These are phyloP conservation scores for Nephrotoma guestfalica DNA, from an alignment of 2,888 invertebrate genomes.

Conservation along the genomic window DNA sequence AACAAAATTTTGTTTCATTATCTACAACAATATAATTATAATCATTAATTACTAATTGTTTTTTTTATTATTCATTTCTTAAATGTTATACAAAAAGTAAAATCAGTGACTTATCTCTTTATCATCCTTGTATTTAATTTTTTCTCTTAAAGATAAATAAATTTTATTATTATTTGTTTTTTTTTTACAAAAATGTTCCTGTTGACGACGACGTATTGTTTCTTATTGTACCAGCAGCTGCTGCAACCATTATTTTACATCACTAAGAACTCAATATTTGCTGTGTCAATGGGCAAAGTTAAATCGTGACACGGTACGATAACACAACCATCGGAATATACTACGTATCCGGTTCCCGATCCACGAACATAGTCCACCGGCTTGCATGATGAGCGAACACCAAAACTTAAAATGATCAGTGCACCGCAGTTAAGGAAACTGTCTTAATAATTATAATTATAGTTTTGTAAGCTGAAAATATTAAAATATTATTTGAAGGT, in stretches of 20 bases:
- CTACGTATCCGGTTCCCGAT: conserved; percentile 25
- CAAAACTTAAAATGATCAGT: conserved; percentile 62
- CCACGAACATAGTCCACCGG: conserved; percentile 60
- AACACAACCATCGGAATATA: conserved; percentile 30
- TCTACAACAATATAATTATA: not conserved
- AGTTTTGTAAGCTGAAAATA: not conserved
- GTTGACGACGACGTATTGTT: not conserved
- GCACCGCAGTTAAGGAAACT: conserved; percentile 35
- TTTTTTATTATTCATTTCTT: not conserved
- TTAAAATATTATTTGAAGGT: not conserved
- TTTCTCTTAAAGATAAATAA: not conserved
- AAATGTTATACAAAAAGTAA: not conserved
- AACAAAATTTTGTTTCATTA: not conserved
- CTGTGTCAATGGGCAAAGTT: conserved; percentile 11
- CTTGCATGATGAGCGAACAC: conserved; percentile 48
- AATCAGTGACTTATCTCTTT: not conserved
- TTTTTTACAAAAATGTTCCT: not conserved
- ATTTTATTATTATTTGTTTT: not conserved
- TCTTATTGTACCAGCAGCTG: not conserved
- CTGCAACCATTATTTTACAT: not conserved
- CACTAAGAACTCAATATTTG: not conserved
- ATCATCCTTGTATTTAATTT: not conserved
- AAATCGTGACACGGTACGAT: conserved; percentile 25
- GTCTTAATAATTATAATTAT: conserved; percentile 3
- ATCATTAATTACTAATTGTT: not conserved